Conservation (phyloP, 2,113 vertebrate species). For the Chaetodon auriga region DNA sequence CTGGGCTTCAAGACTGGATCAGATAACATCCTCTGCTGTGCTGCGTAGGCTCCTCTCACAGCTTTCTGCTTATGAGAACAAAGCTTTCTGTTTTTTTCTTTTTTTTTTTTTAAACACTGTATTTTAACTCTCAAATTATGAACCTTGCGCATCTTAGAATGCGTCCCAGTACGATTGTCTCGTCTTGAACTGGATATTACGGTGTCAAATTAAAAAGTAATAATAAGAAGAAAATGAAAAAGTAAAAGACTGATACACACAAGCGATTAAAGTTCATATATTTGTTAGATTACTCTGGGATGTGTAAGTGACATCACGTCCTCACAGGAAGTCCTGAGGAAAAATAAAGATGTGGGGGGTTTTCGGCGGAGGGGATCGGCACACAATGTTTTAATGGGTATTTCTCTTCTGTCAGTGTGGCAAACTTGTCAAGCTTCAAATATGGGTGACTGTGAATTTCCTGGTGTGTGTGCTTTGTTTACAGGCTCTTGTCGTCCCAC, state of each 20-base stretch:
- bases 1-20: conserved; percentile 72
- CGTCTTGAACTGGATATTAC: conserved; percentile 19
- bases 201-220: conserved; percentile 30
- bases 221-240: conserved; percentile 38
- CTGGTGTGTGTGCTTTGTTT: conserved; percentile 79
- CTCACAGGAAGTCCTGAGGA: conserved; percentile 60
- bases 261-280: conserved; percentile 52
- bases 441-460: conserved; percentile 72
- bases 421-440: conserved; percentile 76
- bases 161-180: neutral
- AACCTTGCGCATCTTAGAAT: neutral
- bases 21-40: conserved; percentile 65
- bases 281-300: conserved; percentile 51
- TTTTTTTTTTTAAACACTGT: neutral
- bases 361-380: neutral
- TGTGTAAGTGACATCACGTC: conserved; percentile 52
- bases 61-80: conserved; percentile 55
- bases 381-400: conserved; percentile 49
- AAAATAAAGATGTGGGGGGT: conserved; percentile 37
- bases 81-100: conserved; percentile 3
- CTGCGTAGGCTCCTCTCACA: conserved; percentile 59
- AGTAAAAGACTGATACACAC: conserved; percentile 40
- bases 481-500: conserved; percentile 81
- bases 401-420: conserved; percentile 58
- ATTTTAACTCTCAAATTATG: conserved; percentile 19